Conservation (phyloP, 2,113 vertebrate species). For the Tragelaphus imberbis region DNA sequence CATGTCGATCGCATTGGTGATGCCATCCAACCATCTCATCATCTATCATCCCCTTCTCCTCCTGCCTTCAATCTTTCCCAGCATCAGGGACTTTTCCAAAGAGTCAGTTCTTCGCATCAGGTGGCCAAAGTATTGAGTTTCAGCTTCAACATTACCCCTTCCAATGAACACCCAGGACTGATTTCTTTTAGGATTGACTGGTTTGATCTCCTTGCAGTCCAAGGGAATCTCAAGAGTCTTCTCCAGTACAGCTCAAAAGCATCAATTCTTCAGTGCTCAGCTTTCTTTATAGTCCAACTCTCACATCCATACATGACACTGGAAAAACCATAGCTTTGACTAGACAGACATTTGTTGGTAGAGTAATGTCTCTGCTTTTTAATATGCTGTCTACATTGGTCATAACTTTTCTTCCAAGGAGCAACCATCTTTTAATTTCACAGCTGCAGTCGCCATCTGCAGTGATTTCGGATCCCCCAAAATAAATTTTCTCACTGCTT, state of each 20-base stretch:
- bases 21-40: background rate
- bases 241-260: background rate
- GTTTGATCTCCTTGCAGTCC: background rate
- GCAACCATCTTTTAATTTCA: background rate
- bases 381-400: background rate
- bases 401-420: background rate
- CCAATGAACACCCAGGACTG: background rate
- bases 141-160: background rate
- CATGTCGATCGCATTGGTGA: rapidly evolving
- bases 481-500: background rate
- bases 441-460: background rate
- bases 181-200: background rate
- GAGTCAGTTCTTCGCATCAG: background rate
- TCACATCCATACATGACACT: background rate
- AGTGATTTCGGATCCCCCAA: background rate
- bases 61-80: background rate
- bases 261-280: background rate
- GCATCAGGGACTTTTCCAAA: background rate
- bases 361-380: background rate
- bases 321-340: background rate
- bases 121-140: background rate
- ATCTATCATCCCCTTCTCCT: background rate
- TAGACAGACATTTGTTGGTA: background rate
- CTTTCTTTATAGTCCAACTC: background rate
- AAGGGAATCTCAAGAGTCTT: background rate